Evolutionary conservation across 2,888 invertebrate genomes (phyloP).

Genomic region (Tanypteryx hageni): DNA sequence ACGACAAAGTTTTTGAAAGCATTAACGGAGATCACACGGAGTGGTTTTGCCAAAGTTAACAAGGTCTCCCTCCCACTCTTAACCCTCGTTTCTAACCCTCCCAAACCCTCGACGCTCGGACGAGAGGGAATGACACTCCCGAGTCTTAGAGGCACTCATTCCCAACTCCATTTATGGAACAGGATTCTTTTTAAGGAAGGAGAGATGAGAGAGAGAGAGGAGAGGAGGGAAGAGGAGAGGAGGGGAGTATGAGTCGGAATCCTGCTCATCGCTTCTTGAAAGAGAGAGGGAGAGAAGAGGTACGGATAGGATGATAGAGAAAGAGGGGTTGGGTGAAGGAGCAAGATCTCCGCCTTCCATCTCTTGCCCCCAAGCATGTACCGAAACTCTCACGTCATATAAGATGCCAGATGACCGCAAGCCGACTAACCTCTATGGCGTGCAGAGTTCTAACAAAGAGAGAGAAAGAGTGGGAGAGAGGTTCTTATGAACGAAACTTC

Average conservation of each 20-base stretch:
- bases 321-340: no score
- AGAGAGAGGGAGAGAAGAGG: neutral
- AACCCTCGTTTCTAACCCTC: neutral
- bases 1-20: conserved; percentile 1
- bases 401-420: conserved; percentile 22
- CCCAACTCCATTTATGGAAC: conserved; percentile 9
- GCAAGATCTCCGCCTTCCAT: neutral
- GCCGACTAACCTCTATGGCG: conserved; percentile 9
- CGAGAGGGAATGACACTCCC: neutral
- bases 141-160: neutral
- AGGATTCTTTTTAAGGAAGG: neutral
- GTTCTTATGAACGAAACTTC: neutral
- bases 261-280: neutral
- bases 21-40: conserved; percentile 9
- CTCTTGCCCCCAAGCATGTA: neutral
- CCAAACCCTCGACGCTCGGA: no score
- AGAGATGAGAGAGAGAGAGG: neutral
- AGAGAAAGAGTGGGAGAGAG: neutral
- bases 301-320: no score
- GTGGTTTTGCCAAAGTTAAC: neutral
- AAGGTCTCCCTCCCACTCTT: neutral
- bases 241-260: no score
- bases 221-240: neutral
- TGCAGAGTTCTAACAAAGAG: neutral
- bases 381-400: neutral